Base-by-base conservation (phyloP, 2,797 vertebrate species). In the Enteromius radiatus region DNA sequence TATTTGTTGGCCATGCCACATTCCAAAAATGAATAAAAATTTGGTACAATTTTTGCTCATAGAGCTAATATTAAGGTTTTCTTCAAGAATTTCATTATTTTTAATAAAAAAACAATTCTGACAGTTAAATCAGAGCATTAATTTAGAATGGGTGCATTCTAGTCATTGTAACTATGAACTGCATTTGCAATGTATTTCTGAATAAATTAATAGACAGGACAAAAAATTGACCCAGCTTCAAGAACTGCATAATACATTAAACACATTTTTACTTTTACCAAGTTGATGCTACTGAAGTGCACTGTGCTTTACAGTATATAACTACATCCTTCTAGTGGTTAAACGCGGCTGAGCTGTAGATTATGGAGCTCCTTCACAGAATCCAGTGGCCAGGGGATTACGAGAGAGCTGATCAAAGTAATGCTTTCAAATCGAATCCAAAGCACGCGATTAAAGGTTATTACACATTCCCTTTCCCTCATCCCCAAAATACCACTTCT, bases 401-500 rank as follows among this genome's bases (percentile, higher is more conserved):
- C 36, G 10, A 67, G 69, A 73, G 31, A 67, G 23, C 23, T 52
- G 71, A 67, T 82, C 61, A 82, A 67, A 76, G 71, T 64, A 52
- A 73, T 33, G 41, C 80, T 67, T 74, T 67, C 47, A 75, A 74
- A 81, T 74, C 41, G 3, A 75, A 74, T 82, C 61, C 61, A 82
- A 75, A 47, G 45, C 59, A 49, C 33, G 49, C 8, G 56, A 41
- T 65, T 81, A 74, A 65, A 64, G 31, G 45, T 81, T 64, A 65
- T 81, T 81, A 75, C 71, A 75, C 43, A 52, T 74, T 65, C 64
- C 17, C 31, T 10, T 14, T 43, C 3, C 65, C 49, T 80, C 21
- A 12, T 54, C 31, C 71, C 43, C 47, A n/a, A 73, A 81, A 63
- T 49, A 56, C n/a, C 31, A 36, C 6, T 52, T 73, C 28, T 81